Evolutionary conservation across 2,113 vertebrate species (phyloP), one percentile per base, ranked within the genome.

Genomic region (Arenaria interpres): DNA sequence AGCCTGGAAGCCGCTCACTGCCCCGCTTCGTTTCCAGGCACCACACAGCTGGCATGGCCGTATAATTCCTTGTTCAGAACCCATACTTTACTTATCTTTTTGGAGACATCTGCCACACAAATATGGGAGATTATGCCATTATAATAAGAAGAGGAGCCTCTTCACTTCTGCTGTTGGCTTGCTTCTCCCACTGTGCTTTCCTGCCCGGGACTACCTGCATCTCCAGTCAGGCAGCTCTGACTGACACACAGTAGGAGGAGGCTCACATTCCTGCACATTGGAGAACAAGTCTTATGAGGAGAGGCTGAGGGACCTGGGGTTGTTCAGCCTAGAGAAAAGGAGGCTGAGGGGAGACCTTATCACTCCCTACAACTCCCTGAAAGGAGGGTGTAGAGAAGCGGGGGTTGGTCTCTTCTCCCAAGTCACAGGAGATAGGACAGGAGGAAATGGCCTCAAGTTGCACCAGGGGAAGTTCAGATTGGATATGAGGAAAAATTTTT

Each of bases 231-330:
- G 76, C 84, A 25, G 80, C 73, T 13, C 41, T 25, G 14, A 32
- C 50, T 4, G 28, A 10, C 23, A 13, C 12, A 6, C 2, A 2
- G 19, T 2, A 59, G 39, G 41, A 7, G 12, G 21, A 35, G 10
- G 21, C 41, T 78, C 32, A 14, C n/a, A 1, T 7, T 22, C 46
- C 51, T 4, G 28, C 14, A 1, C 9, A 12, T 62, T 54, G 53
- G 28, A 54, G 16, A 18, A 54, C 53, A 30, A 54, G 53, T 10
- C 53, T 54, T 54, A 30, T 30, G 53, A 54, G 53, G 53, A 54
- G 53, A 30, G 28, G 53, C 53, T 30, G 53, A 54, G 16, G 28
- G 27, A 30, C 28, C 53, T 54, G 28, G 53, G 27, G 27, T 30
- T 54, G 53, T 30, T 54, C 28, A 30, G 28, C 16, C 28, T 30